A percentile compares a stretch with the other conserved stretches of the same genome.
Evolutionary conservation across 2,797 vertebrate species (phyloP).

Genomic region (Chelidonichthys spinosus): DNA sequence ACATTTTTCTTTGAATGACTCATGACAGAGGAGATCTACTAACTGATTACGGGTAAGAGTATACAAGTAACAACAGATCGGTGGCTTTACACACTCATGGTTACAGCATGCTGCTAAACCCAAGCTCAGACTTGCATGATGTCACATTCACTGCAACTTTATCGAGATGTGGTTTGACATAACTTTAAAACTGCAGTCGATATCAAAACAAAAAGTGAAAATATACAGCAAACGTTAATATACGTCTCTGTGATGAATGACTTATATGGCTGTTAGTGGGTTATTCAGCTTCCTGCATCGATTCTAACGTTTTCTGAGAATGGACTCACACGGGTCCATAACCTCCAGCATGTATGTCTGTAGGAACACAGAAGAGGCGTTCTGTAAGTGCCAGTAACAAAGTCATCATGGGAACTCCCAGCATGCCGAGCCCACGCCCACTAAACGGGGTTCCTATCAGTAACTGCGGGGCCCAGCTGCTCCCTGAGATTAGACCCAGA

Average conservation of each 20-base stretch:
- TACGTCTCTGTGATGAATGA: too few species aligned
- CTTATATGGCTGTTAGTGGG: too few species aligned
- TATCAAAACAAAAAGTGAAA: too few species aligned
- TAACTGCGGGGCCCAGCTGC: constrained; percentile 62
- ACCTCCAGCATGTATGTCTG: background rate
- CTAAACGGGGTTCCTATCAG: constrained; percentile 72
- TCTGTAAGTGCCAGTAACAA: background rate
- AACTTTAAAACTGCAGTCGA: background rate
- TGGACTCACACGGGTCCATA: background rate
- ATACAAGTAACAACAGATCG: constrained; percentile 7
- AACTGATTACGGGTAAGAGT: constrained; percentile 24
- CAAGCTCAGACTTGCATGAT: constrained; percentile 9
- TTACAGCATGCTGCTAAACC: background rate
- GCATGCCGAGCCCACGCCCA: constrained; percentile 59
- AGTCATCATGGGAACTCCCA: constrained; percentile 14
- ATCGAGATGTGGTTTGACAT: background rate
- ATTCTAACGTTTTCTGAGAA: background rate
- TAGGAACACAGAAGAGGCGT: background rate
- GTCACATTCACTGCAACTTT: background rate
- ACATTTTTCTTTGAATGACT: background rate
- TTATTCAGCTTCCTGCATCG: too few species aligned
- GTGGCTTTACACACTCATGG: background rate
- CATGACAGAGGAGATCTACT: constrained; percentile 30
- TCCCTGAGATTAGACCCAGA: constrained; percentile 74
- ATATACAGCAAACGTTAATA: too few species aligned